Conservation (phyloP, 2,888 invertebrate genomes). For the Lasioglossum lativentre region DNA sequence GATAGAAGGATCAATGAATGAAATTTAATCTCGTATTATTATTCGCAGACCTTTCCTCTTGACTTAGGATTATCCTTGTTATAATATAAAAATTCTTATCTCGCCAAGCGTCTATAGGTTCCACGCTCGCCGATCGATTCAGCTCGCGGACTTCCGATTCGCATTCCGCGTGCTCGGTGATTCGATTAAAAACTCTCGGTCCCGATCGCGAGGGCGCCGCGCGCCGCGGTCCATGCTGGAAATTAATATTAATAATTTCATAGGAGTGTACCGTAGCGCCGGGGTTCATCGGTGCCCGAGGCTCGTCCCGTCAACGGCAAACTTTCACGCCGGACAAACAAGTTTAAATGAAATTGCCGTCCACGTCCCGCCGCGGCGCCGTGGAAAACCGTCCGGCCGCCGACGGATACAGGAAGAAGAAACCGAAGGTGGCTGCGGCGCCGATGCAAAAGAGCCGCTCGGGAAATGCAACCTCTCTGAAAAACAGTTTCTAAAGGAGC, state of each 20-base stretch:
- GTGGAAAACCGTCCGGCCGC: slow-evolving; percentile 20
- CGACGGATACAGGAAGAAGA: slow-evolving; percentile 25
- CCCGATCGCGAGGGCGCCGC: slow-evolving; percentile 20
- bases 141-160: neutral
- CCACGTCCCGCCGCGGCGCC: slow-evolving; percentile 52
- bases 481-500: slow-evolving; percentile 18
- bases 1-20: too few relatives aligned
- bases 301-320: slow-evolving; percentile 62
- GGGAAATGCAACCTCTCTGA: slow-evolving; percentile 31
- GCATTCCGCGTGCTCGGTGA: slow-evolving; percentile 28
- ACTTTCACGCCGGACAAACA: slow-evolving; percentile 68
- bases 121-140: neutral
- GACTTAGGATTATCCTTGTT: too few relatives aligned
- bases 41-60: too few relatives aligned
- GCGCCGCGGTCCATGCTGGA: slow-evolving; percentile 31
- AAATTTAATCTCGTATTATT: too few relatives aligned
- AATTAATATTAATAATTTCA: slow-evolving; percentile 69
- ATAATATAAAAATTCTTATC: too few relatives aligned
- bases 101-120: neutral
- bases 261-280: slow-evolving; percentile 18
- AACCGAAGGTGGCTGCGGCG: slow-evolving; percentile 28
- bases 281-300: slow-evolving; percentile 43
- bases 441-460: slow-evolving; percentile 37
- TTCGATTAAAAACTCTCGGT: slow-evolving; percentile 52
- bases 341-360: slow-evolving; percentile 80